Evolutionary conservation across 53 echinoderm and acorn worm genomes (phyloP).

Genomic region (Echinometra lucunter): DNA sequence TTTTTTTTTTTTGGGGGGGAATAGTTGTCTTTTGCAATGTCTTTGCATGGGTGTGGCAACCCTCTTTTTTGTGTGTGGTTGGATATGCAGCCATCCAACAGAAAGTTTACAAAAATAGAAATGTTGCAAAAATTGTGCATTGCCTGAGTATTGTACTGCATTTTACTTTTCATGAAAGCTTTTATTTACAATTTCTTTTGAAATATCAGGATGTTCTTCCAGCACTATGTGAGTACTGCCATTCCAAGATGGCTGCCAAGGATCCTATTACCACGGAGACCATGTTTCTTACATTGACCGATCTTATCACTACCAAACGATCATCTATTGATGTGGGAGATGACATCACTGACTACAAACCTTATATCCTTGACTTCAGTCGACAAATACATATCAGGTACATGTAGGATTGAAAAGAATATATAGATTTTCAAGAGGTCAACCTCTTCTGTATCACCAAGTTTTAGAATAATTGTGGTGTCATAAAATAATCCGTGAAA

Average conservation of each 20-base stretch:
- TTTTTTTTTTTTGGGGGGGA: no score
- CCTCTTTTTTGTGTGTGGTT: no score
- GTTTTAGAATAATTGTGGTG: no score
- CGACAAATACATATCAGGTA: slow-evolving; percentile 80
- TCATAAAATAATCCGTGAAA: no score
- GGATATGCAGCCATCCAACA: no score
- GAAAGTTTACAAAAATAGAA: no score
- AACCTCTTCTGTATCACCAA: no score
- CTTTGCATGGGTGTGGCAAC: no score
- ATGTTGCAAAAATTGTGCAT: no score
- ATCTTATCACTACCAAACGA: slow-evolving; percentile 69
- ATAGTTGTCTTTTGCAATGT: no score
- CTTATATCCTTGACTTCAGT: slow-evolving; percentile 81
- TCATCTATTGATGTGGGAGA: slow-evolving; percentile 70
- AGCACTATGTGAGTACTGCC: slow-evolving; percentile 77
- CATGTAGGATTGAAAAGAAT: no score
- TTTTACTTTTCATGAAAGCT: neutral
- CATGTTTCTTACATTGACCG: slow-evolving; percentile 70
- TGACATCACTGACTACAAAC: slow-evolving; percentile 60
- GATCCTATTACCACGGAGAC: slow-evolving; percentile 66
- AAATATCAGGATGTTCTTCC: slow-evolving; percentile 81
- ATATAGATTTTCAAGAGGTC: no score
- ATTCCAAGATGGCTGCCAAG: slow-evolving; percentile 66
- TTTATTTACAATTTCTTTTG: neutral
- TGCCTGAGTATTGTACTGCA: neutral